Base-by-base conservation (phyloP, 1,140 invertebrate species). In the Diabrotica undecimpunctata region DNA sequence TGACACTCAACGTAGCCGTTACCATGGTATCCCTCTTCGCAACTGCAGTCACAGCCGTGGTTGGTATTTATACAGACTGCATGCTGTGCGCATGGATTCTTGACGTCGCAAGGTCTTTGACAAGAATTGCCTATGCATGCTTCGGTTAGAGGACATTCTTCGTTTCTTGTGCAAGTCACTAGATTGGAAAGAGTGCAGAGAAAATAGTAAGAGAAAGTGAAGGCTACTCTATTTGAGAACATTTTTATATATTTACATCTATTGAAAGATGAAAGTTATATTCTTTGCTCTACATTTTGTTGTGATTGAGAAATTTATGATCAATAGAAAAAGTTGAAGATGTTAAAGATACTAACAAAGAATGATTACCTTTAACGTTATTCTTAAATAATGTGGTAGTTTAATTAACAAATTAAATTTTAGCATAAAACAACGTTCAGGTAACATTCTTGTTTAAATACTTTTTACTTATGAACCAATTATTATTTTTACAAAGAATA, bases 21-120 rank as follows among this genome's bases (percentile, higher is more conserved):
- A 73, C 94, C 94, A 75, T 93, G 87, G 75, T 86, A 94, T 60
- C 91, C 92, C 77, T 93, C 88, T 37, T 85, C 84, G 74, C 94
- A 96, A 71, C 85, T 90, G 76, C 94, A 96, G 66, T 93, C 90
- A 2, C 90, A 87, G 65, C 86, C 87, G 75, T 95, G 93, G 71
- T 93, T 92, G n/a, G 88, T 88, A 72, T 94, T 94, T 76, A 94
- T 86, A 81, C 94, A 96, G 64, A 92, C 83, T 46, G 93, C 93
- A 78, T 94, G 89, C 67, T 84, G 83, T 67, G 88, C 90, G 77
- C 94, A 96, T 10, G 90, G 91, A 78, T 92, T 90, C 71, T 88
- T 87, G 62, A 90, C 83, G 70, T 86, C 86, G 79, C 93, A 95
- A 14, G 93, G 93, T 79, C 88, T 87, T 79, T 89, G 87, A 78